phyloP scores from a whole-genome alignment of 2,113 vertebrate genomes.

The Columba livia region DNA sequence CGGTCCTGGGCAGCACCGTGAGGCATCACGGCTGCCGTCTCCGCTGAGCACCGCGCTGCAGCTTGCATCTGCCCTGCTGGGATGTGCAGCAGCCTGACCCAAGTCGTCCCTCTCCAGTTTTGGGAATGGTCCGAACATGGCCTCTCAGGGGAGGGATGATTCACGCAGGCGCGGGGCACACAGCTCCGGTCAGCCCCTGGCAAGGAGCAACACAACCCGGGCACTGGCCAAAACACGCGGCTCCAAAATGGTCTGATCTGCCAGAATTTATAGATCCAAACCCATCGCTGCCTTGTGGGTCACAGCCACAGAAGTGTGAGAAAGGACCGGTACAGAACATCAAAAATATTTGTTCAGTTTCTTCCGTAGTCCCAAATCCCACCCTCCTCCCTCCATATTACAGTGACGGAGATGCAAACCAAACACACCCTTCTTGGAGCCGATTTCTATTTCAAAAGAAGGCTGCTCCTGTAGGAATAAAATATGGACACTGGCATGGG shows the following conservation, averaged over 20 bases:
- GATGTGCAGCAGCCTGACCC: not conserved
- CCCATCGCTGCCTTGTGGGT: not conserved
- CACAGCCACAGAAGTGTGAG: not conserved
- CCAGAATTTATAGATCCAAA: not conserved
- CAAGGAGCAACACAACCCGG: accelerated
- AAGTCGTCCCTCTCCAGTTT: not conserved
- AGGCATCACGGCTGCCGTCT: not conserved
- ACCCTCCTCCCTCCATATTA: not conserved
- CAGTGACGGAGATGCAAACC: not conserved
- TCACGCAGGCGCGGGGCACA: not conserved
- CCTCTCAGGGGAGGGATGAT: not conserved
- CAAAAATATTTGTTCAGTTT: not conserved
- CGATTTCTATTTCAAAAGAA: conserved; percentile 5
- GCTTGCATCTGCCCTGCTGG: not conserved
- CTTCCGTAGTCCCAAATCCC: not conserved
- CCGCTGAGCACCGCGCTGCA: not conserved
- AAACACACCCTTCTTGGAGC: not conserved
- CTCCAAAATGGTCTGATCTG: not conserved
- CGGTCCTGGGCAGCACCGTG: not conserved
- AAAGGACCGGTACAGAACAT: accelerated
- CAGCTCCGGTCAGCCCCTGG: not conserved
- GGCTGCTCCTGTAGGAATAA: not conserved
- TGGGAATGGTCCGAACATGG: accelerated
- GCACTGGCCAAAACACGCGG: not conserved
- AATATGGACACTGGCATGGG: not conserved